Evolutionary conservation across 2,797 vertebrate species (phyloP).

Genomic region (Darevskia nairensis): DNA sequence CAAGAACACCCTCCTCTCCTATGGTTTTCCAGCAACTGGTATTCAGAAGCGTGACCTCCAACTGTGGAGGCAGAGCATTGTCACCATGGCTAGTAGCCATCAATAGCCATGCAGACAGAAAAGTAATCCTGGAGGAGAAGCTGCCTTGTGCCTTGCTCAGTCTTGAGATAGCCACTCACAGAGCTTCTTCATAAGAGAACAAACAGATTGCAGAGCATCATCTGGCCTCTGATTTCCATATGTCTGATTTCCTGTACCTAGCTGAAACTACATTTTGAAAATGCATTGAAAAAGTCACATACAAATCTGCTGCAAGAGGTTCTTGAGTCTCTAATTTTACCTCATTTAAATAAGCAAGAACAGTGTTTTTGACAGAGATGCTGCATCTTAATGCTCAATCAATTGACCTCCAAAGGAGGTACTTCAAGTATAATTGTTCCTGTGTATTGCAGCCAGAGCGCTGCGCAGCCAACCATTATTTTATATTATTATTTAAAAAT

Average conservation of each 20-base stretch:
- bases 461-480: no score
- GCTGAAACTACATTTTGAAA: no score
- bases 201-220: not conserved
- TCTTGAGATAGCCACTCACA: not conserved
- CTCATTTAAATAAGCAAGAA: constrained; percentile 9
- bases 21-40: no score
- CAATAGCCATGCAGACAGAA: no score
- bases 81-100: no score
- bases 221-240: not conserved
- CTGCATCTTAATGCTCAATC: not conserved
- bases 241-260: not conserved
- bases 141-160: not conserved
- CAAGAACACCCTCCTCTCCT: no score
- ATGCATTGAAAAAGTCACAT: no score
- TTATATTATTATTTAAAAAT: no score
- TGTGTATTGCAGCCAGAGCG: not conserved
- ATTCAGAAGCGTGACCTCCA: no score
- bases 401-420: not conserved
- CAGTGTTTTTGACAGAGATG: not conserved
- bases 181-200: not conserved
- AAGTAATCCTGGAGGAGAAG: no score
- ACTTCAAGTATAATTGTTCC: not conserved
- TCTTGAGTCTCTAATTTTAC: not conserved
- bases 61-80: no score
- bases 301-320: not conserved